Evolutionary conservation across 2,888 invertebrate species (phyloP).

Genomic region (Carcina quercana): DNA sequence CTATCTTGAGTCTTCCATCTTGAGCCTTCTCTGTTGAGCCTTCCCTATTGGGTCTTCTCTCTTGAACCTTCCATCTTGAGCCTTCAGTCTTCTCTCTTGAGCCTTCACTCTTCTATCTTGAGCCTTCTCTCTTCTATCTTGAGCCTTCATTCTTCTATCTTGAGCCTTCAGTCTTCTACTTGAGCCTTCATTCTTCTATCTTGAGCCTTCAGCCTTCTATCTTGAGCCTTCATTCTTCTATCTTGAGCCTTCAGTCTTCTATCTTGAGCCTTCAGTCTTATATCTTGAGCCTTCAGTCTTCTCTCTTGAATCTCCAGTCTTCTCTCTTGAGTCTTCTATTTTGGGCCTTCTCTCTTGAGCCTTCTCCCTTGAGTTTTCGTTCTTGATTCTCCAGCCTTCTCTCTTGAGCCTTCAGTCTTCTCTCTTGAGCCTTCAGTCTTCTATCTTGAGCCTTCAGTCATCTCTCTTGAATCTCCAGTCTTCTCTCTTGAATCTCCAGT

Average conservation of each 20-base stretch:
- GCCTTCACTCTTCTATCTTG: constrained; percentile 2
- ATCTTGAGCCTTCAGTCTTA: neutral
- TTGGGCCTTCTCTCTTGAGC: constrained; percentile 1
- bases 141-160: constrained; percentile 6
- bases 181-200: constrained; percentile 3
- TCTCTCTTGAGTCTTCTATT: constrained; percentile 4
- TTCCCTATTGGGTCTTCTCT: too few relatives aligned
- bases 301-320: constrained; percentile 3
- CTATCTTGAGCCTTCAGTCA: constrained; percentile 1
- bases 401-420: constrained; percentile 2
- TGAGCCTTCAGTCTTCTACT: neutral
- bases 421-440: constrained; percentile 3
- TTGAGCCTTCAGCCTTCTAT: constrained; percentile 4
- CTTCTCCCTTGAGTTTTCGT: constrained; percentile 7
- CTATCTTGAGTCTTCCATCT: constrained; percentile 1
- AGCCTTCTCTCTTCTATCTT: constrained; percentile 5
- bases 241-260: constrained; percentile 1
- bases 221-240: constrained; percentile 4
- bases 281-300: constrained; percentile 11
- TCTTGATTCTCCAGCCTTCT: constrained; percentile 1
- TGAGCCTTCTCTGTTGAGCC: constrained; percentile 3
- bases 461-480: constrained; percentile 3
- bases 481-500: constrained; percentile 7
- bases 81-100: neutral
- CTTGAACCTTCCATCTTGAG: neutral